Percentiles rank a stretch among this genome's conserved stretches.
Evolutionary conservation across 2,797 vertebrate species (phyloP).

Genomic region (Pseudotriccus pelzelni): DNA sequence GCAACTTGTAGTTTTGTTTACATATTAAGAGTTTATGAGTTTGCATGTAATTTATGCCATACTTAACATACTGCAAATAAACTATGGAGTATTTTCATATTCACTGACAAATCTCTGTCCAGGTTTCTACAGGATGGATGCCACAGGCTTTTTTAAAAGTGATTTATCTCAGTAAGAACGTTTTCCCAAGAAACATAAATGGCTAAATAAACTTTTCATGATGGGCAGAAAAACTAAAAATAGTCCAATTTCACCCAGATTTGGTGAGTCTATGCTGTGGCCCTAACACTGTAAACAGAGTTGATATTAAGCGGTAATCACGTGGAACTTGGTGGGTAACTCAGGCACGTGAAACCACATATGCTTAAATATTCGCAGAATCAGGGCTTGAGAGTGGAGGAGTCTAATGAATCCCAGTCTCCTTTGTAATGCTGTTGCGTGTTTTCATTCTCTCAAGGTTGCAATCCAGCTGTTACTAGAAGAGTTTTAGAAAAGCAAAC

Average conservation of each 20-base stretch:
- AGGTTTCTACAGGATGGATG: not conserved
- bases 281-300: not conserved
- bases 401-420: conserved; percentile 32
- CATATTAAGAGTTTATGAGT: not conserved
- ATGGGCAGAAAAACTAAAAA: not conserved
- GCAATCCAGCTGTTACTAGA: conserved; percentile 10
- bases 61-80: not conserved
- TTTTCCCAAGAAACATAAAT: not conserved
- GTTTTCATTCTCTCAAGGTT: not conserved
- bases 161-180: not conserved
- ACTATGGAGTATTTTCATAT: not conserved
- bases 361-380: conserved; percentile 14
- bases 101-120: not conserved
- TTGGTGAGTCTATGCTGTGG: not conserved
- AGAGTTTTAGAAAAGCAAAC: not conserved
- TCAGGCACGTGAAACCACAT: not conserved
- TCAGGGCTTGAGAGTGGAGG: not conserved
- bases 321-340: not conserved
- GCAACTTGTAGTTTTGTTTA: not conserved
- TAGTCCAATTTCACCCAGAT: not conserved
- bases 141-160: not conserved
- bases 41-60: not conserved
- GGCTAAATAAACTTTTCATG: not conserved
- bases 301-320: not conserved
- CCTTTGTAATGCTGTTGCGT: not conserved